These are phyloP conservation scores for Cephus nigrinus DNA, from an alignment of 2,888 invertebrate species.

Conservation along the genomic window DNA sequence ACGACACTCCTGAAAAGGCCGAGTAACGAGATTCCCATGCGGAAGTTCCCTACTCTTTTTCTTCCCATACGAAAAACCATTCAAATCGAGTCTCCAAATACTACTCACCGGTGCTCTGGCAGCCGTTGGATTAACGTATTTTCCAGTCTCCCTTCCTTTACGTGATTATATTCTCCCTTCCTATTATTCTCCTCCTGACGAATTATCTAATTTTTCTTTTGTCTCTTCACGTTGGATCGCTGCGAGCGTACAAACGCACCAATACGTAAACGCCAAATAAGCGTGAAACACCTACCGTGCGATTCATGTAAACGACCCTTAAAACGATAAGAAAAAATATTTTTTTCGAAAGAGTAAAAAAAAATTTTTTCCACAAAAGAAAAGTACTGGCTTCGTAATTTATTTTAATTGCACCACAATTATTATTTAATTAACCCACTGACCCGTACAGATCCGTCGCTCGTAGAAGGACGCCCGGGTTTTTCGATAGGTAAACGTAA, in stretches of 20 bases:
- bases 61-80: not conserved
- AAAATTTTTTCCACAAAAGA: not conserved
- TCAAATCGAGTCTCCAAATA: not conserved
- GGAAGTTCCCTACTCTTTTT: not conserved
- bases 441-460: not conserved
- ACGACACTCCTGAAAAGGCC: not conserved
- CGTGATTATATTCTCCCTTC: not conserved
- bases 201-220: not conserved
- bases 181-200: not conserved
- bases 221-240: not conserved
- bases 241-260: not conserved
- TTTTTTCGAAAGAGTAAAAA: not conserved
- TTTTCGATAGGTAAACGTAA: not conserved
- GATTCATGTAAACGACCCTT: not conserved
- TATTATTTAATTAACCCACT: not conserved
- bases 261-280: not conserved
- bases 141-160: not conserved
- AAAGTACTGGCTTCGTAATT: not conserved
- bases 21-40: not conserved
- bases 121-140: not conserved
- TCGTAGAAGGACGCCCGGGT: not conserved
- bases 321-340: not conserved
- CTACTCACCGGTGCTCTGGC: not conserved
- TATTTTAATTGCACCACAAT: not conserved
- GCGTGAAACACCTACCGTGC: not conserved